Conservation (phyloP, 2,113 vertebrate genomes). For the Phylloscopus whistleri region DNA sequence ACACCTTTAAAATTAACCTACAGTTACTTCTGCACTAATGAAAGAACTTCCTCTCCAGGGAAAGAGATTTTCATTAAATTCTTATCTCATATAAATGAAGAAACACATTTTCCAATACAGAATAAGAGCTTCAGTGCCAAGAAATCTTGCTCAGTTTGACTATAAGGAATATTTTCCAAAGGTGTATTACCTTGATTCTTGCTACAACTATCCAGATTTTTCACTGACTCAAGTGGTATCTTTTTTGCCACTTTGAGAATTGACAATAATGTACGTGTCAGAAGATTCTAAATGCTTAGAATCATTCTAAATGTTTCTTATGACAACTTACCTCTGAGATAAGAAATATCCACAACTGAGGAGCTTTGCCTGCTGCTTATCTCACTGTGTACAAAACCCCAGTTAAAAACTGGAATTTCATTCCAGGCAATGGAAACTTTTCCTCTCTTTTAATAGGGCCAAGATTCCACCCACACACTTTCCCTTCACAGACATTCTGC, state of each 20-base stretch:
- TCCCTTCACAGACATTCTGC: not conserved
- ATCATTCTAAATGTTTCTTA: not conserved
- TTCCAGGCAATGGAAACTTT: not conserved
- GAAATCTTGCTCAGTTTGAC: not conserved
- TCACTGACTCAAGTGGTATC: not conserved
- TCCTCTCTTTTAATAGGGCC: not conserved
- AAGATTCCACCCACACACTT: not conserved
- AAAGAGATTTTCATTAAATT: not conserved
- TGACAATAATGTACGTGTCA: not conserved
- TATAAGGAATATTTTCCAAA: not conserved
- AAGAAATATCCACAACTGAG: not conserved
- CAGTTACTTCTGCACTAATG: not conserved
- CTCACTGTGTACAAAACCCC: not conserved
- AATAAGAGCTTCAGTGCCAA: not conserved
- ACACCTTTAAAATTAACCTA: slow-evolving; percentile 6
- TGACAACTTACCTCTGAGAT: not conserved
- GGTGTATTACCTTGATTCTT: not conserved
- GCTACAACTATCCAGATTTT: not conserved
- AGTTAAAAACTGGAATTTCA: not conserved
- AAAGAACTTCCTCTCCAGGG: not conserved
- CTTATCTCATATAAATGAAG: not conserved
- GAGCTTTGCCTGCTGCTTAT: not conserved
- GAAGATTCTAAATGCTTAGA: not conserved
- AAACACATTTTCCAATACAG: not conserved
- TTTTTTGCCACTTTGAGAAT: not conserved